Percentiles rank a stretch among this genome's conserved stretches.
Conservation (phyloP, 2,797 vertebrate species). For the Sebastiscus tertius region DNA sequence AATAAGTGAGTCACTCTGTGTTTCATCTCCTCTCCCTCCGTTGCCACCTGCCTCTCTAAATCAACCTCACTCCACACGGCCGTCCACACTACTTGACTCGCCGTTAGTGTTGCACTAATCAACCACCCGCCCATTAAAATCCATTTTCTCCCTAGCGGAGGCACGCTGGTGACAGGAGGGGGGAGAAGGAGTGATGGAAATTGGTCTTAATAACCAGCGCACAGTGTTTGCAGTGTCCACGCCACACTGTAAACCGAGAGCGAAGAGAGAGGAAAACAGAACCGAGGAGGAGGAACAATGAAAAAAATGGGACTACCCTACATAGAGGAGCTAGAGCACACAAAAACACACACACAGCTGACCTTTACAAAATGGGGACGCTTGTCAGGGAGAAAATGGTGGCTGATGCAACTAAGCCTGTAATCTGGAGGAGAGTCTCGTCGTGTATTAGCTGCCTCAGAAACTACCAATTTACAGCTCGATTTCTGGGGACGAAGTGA, state of each 20-base stretch:
- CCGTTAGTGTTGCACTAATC: constrained; percentile 65
- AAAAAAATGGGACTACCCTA: constrained; percentile 1
- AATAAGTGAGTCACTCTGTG: not conserved
- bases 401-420: constrained; percentile 34
- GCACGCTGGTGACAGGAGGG: constrained; percentile 40
- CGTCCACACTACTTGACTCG: constrained; percentile 37
- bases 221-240: constrained; percentile 25
- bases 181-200: constrained; percentile 58
- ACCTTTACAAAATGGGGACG: constrained; percentile 63
- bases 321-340: not conserved
- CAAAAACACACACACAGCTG: constrained; percentile 1
- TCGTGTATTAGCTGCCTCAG: not conserved
- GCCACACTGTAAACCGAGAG: constrained; percentile 6
- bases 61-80: constrained; percentile 33
- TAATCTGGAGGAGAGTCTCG: constrained; percentile 31
- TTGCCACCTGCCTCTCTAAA: constrained; percentile 28
- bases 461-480: constrained; percentile 18
- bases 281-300: constrained; percentile 3
- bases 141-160: constrained; percentile 26
- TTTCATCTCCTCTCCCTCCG: not conserved
- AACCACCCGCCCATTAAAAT: constrained; percentile 62
- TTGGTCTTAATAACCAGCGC: constrained; percentile 67
- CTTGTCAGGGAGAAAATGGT: constrained; percentile 53
- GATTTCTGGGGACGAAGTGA: constrained; percentile 43
- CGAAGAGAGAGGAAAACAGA: not conserved